A percentile compares a stretch with the other conserved stretches of the same genome.
Evolutionary conservation across 2,113 vertebrate species (phyloP).

Genomic region (Brachypteracias leptosomus): DNA sequence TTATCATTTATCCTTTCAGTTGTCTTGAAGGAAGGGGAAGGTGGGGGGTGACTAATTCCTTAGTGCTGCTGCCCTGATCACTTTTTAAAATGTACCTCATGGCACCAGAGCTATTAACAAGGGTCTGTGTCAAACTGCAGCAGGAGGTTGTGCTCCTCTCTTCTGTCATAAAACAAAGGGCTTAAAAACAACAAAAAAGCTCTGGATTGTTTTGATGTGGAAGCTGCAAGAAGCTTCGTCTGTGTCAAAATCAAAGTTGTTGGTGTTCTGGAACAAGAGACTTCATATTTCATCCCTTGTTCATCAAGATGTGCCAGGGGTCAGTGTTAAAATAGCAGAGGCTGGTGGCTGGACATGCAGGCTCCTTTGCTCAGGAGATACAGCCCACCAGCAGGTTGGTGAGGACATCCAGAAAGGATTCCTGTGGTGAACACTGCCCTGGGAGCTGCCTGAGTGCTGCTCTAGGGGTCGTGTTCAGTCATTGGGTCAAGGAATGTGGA

Average conservation of each 20-base stretch:
- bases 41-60: background rate
- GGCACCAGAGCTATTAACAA: background rate
- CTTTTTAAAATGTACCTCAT: background rate
- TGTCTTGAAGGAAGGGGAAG: background rate
- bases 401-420: background rate
- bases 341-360: background rate
- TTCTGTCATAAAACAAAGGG: background rate
- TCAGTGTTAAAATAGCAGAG: background rate
- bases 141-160: background rate
- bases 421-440: background rate
- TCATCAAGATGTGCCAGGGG: background rate
- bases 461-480: background rate
- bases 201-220: background rate
- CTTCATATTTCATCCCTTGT: background rate
- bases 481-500: background rate
- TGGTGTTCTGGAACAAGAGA: background rate
- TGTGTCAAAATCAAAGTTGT: background rate
- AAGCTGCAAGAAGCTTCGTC: background rate
- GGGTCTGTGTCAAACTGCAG: background rate
- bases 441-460: background rate
- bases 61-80: background rate
- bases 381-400: background rate
- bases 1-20: conserved; percentile 2
- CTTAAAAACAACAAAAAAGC: background rate
- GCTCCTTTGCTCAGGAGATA: background rate